phyloP scores from a whole-genome alignment of 2,113 vertebrate species.

The Formicarius rufipectus region DNA sequence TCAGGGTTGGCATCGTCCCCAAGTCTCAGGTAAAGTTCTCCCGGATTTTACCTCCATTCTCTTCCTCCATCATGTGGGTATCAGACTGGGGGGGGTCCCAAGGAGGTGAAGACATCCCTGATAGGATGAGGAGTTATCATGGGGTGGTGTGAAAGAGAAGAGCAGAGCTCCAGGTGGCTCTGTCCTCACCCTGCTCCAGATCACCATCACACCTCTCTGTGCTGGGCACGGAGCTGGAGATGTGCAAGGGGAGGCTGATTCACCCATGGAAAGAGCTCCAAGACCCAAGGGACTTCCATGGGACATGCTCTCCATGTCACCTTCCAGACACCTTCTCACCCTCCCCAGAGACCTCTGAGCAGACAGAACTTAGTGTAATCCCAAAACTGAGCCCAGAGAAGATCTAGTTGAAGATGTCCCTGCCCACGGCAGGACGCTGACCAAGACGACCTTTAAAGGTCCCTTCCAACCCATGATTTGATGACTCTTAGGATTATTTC shows the following conservation, averaged over 20 bases:
- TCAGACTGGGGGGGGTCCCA: not conserved
- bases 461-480: not conserved
- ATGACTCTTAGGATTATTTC: not conserved
- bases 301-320: not conserved
- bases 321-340: not conserved
- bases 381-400: not conserved
- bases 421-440: not conserved
- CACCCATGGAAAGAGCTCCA: not conserved
- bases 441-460: not conserved
- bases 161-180: not conserved
- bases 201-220: not conserved
- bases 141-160: not conserved
- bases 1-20: conserved; percentile 86
- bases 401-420: not conserved
- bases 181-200: not conserved
- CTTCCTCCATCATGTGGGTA: not conserved
- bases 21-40: conserved; percentile 82
- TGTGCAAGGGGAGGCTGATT: accelerated
- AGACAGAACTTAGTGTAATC: not conserved
- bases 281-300: not conserved
- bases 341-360: not conserved
- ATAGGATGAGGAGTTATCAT: accelerated
- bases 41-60: not conserved
- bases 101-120: not conserved
- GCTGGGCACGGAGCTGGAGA: not conserved